A percentile compares a stretch with the other conserved stretches of the same genome.
Conservation (phyloP, 2,113 vertebrate genomes). For the Ellobius talpinus region DNA sequence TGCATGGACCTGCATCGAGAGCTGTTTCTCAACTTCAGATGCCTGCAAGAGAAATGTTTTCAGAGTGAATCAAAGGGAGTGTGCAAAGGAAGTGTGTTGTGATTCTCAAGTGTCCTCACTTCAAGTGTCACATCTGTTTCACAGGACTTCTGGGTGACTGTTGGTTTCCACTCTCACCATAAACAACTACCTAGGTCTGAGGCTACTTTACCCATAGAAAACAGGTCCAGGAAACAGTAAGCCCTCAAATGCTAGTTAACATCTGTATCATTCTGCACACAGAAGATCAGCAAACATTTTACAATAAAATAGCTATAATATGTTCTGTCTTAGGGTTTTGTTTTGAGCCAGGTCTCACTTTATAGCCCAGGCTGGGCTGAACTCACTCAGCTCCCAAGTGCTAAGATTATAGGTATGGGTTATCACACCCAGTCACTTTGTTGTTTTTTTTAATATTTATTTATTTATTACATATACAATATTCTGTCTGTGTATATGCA, state of each 20-base stretch:
- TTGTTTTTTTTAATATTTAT: too few relatives aligned
- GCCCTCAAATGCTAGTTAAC: background rate
- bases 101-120: background rate
- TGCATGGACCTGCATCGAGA: conserved; percentile 96
- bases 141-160: background rate
- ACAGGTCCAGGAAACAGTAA: background rate
- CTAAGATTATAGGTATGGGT: background rate
- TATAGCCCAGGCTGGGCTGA: background rate
- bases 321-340: background rate
- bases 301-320: background rate
- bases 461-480: too few relatives aligned
- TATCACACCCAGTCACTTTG: background rate
- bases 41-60: conserved; percentile 88
- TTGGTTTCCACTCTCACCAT: background rate
- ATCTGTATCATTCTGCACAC: background rate
- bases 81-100: background rate
- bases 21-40: conserved; percentile 95
- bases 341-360: background rate
- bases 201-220: conserved; percentile 7
- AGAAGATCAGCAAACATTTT: background rate
- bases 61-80: background rate
- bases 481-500: too few relatives aligned
- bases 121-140: background rate
- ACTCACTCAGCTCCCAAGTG: background rate
- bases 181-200: background rate